Conservation (phyloP, 1,140 invertebrate species). For the Plectrocnemia conspersa region DNA sequence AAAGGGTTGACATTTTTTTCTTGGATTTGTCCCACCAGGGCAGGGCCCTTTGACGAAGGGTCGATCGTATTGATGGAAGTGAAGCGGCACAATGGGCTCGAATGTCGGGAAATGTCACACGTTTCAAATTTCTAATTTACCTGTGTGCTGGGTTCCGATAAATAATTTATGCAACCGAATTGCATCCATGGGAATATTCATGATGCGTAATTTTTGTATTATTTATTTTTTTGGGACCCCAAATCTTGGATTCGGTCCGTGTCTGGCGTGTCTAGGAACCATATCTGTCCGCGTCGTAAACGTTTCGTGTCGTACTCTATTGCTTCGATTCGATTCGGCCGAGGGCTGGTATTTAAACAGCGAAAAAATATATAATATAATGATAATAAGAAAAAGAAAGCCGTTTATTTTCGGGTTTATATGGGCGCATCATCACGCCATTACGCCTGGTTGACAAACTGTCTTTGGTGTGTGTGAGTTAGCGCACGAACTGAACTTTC, state of each 20-base stretch:
- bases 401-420: no score
- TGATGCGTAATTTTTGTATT: conserved; percentile 19
- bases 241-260: conserved; percentile 13
- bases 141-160: conserved; percentile 13
- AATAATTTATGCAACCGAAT: conserved; percentile 1
- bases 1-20: conserved; percentile 35
- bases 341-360: no score
- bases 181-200: conserved; percentile 29
- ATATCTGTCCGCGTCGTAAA: conserved; percentile 18
- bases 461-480: no score
- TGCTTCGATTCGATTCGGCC: conserved; percentile 25
- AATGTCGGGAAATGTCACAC: conserved; percentile 25
- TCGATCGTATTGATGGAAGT: conserved; percentile 24
- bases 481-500: no score
- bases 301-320: conserved; percentile 24
- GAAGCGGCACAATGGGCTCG: conserved; percentile 10
- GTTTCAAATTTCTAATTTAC: conserved; percentile 36
- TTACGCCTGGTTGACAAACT: no score
- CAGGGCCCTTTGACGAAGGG: conserved; percentile 30
- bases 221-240: conserved; percentile 9
- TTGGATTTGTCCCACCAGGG: not conserved
- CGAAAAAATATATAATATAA: no score
- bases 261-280: conserved; percentile 16
- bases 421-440: no score
- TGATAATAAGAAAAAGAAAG: no score